Evolutionary conservation across 2,888 invertebrate genomes (phyloP).

Genomic region (Crioceris asparagi): DNA sequence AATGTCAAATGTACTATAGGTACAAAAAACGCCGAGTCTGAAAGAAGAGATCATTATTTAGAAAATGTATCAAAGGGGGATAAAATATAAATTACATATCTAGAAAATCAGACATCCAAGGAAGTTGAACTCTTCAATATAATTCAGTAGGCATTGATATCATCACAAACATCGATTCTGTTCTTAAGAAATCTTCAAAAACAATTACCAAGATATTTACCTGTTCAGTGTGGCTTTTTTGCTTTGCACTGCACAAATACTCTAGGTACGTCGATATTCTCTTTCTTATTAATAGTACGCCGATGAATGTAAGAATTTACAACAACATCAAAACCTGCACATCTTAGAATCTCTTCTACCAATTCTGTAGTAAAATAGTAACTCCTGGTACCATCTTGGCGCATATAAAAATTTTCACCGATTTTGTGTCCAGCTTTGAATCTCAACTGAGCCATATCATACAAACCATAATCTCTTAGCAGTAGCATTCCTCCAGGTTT

Average conservation of each 20-base stretch:
- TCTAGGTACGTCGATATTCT: constrained; percentile 81
- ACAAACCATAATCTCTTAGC: constrained; percentile 87
- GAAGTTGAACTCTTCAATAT: constrained; percentile 1
- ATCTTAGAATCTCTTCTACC: constrained; percentile 51
- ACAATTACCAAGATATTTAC: background rate
- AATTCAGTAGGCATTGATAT: constrained; percentile 4
- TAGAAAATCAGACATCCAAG: background rate
- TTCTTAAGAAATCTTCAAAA: constrained; percentile 1
- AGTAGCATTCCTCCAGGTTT: constrained; percentile 71
- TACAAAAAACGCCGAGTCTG: too few species aligned
- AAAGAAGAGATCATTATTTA: too few species aligned
- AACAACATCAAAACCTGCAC: constrained; percentile 59
- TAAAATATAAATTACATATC: too few species aligned
- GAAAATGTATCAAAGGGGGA: too few species aligned
- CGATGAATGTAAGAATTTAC: constrained; percentile 71
- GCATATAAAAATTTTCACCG: constrained; percentile 83
- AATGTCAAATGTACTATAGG: too few species aligned
- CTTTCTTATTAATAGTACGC: constrained; percentile 85
- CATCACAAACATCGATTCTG: constrained; percentile 7
- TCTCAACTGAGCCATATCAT: constrained; percentile 92
- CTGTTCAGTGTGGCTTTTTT: constrained; percentile 14
- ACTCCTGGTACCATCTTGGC: constrained; percentile 90
- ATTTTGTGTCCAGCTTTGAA: constrained; percentile 91
- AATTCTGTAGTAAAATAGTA: constrained; percentile 74
- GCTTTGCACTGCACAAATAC: constrained; percentile 91